Percentiles rank a stretch among this genome's conserved stretches.
These are phyloP conservation scores for Gnathonemus echidnorhynchus DNA, from an alignment of 2,113 vertebrate species.

Conservation along the genomic window DNA sequence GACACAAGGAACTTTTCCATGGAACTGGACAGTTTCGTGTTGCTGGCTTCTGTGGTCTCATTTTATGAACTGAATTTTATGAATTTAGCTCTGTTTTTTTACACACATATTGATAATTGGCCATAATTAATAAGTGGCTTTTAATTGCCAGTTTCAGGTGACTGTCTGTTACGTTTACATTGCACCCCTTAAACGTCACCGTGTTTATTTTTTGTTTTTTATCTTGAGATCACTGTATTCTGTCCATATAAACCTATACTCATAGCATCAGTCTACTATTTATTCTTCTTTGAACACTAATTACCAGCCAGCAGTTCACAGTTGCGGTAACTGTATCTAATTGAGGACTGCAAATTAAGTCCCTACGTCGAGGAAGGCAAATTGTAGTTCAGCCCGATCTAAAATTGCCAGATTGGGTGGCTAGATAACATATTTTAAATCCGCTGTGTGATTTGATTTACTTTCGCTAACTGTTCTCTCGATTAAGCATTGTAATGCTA, in stretches of 20 bases:
- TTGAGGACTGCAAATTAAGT: not conserved
- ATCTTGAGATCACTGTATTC: not conserved
- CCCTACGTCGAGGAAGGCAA: not conserved
- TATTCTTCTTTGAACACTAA: not conserved
- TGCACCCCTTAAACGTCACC: not conserved
- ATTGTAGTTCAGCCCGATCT: not conserved
- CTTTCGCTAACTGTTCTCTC: not conserved
- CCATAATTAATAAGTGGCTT: not conserved
- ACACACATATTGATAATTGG: not conserved
- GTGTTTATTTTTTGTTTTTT: not conserved
- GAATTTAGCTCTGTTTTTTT: not conserved
- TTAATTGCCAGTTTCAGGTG: not conserved
- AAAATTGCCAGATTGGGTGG: not conserved
- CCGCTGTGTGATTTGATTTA: not conserved
- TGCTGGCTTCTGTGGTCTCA: not conserved
- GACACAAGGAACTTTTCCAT: not conserved
- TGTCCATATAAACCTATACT: not conserved
- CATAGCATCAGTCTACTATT: not conserved
- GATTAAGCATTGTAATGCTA: slow-evolving; percentile 6
- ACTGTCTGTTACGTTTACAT: not conserved
- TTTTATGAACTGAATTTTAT: not conserved
- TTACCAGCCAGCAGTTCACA: not conserved
- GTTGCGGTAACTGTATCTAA: not conserved
- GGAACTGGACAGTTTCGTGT: not conserved
- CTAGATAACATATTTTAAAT: not conserved